phyloP scores from a whole-genome alignment of 1,140 invertebrate genomes.

The Drosophila bocqueti region DNA sequence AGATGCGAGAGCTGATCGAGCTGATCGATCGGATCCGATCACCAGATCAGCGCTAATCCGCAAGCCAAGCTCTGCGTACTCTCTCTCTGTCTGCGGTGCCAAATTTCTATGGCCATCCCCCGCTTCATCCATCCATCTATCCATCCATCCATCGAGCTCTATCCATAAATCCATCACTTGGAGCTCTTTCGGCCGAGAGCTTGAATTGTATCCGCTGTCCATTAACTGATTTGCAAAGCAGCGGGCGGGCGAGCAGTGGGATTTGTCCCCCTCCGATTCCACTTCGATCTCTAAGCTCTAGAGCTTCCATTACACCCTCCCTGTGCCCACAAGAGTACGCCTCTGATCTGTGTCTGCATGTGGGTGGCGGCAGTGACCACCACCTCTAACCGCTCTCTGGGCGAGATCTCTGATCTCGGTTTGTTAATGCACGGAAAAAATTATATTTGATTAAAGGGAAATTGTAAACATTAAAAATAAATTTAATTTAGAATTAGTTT shows the following conservation, averaged over 20 bases:
- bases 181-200: conserved; percentile 2
- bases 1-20: conserved; percentile 31
- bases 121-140: conserved; percentile 12
- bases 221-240: conserved; percentile 61
- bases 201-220: conserved; percentile 56
- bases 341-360: conserved; percentile 47
- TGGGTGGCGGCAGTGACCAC: conserved; percentile 52
- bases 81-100: conserved; percentile 13
- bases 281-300: conserved; percentile 4
- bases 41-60: conserved; percentile 9
- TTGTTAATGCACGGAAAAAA: conserved; percentile 25
- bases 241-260: conserved; percentile 31
- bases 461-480: too few relatives aligned
- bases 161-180: conserved; percentile 46
- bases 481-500: too few relatives aligned
- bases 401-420: conserved; percentile 26
- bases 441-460: background rate
- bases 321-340: conserved; percentile 5
- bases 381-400: conserved; percentile 33
- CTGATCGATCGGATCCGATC: conserved; percentile 6
- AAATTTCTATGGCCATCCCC: conserved; percentile 39
- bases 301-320: background rate
- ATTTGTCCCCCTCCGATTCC: background rate
- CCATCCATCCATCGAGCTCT: conserved; percentile 34
- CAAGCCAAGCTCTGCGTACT: background rate